Percentiles rank a stretch among this genome's conserved stretches.
phyloP scores from a whole-genome alignment of 1,140 invertebrate genomes.

The Polypedilum vanderplanki region DNA sequence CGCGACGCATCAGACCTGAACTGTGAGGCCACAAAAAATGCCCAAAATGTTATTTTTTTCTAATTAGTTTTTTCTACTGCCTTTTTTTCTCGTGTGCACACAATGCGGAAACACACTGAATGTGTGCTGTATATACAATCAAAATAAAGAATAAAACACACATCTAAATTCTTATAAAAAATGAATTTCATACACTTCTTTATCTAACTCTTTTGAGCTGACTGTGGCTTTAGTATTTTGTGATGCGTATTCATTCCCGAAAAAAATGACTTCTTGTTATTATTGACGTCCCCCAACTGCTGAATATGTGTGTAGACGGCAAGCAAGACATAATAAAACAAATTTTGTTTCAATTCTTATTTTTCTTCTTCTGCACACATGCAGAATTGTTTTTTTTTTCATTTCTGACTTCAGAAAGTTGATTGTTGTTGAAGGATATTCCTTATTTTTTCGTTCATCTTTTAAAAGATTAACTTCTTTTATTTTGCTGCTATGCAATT shows the following conservation, averaged over 20 bases:
- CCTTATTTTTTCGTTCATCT: too few relatives aligned
- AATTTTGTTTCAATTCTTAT: neutral
- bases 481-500: too few relatives aligned
- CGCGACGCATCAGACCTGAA: constrained; percentile 26
- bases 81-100: neutral
- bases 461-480: too few relatives aligned
- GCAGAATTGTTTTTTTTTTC: constrained; percentile 11
- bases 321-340: too few relatives aligned
- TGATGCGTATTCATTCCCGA: constrained; percentile 3
- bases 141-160: neutral
- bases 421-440: too few relatives aligned
- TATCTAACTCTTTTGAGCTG: neutral
- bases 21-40: constrained; percentile 22
- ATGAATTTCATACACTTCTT: neutral
- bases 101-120: neutral
- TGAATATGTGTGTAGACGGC: too few relatives aligned
- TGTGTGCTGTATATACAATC: neutral
- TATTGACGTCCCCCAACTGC: neutral
- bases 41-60: neutral
- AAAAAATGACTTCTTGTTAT: neutral
- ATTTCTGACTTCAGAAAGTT: too few relatives aligned
- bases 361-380: neutral
- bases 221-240: neutral
- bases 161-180: neutral
- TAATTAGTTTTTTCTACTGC: neutral